Conservation (phyloP, 23 tunicate species). For the Aplidium turbinatum region DNA sequence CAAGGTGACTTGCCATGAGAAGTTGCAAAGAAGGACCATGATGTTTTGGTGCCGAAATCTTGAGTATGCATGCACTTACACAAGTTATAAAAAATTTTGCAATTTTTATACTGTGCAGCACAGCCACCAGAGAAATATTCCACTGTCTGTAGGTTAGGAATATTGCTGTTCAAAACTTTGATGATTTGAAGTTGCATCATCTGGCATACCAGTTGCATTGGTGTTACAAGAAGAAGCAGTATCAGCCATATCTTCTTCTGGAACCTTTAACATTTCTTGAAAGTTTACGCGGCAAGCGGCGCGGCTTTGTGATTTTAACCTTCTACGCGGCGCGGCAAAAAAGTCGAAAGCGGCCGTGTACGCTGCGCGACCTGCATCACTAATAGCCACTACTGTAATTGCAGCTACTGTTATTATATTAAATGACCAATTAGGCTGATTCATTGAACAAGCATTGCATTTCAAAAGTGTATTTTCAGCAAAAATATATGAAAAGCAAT, state of each 20-base stretch:
- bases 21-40: slow-evolving; percentile 21
- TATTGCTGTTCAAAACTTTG: background rate
- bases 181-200: background rate
- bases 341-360: too few species aligned
- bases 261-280: too few species aligned
- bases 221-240: too few species aligned
- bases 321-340: too few species aligned
- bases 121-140: too few species aligned
- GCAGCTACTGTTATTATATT: background rate
- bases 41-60: background rate
- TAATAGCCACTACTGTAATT: too few species aligned
- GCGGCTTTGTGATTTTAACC: too few species aligned
- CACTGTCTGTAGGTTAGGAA: background rate
- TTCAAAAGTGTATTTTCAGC: background rate
- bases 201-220: too few species aligned
- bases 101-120: background rate
- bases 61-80: background rate
- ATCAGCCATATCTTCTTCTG: too few species aligned
- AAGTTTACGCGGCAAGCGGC: too few species aligned
- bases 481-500: background rate
- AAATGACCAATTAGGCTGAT: background rate
- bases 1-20: slow-evolving; percentile 1
- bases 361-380: too few species aligned
- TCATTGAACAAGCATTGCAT: background rate
- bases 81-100: background rate